Base-by-base conservation (phyloP, 1,140 invertebrate genomes). In the Drosophila novamexicana region DNA sequence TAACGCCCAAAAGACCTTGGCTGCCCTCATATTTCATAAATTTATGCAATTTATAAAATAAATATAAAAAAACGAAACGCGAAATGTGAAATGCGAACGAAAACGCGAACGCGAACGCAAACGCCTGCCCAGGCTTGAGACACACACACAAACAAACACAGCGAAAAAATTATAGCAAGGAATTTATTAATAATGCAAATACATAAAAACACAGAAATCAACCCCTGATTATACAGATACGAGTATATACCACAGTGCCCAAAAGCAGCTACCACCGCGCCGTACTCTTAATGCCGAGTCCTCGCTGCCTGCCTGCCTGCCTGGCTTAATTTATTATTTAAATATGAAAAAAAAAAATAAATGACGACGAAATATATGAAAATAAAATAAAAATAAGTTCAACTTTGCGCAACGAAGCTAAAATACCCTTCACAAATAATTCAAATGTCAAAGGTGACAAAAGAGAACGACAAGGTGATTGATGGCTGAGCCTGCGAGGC, bases 131-230 rank as follows among this genome's bases (percentile, higher is more conserved):
- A 65, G 54, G 79, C 56, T 45, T 29, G 9, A 65, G 39, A 69
- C 47, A 74, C 37, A 62, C 16, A 77, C 34, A 53, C 50, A 53
- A 32, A 36, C 29, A 36, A 0, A 47, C 16, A 22, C 45, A 22
- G 7, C 7, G 7, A 7, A 45, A 83, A 79, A 79, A 81, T 77
- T 77, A 78, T 89, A 76, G 68, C 84, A 89, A 88, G 80, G 77
- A 88, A 88, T 88, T 89, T 88, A 88, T 88, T 88, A 88, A 88
- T 88, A 88, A 88, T 88, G 83, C 83, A 88, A 88, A 88, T 89
- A 88, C 83, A 89, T 80, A 89, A 88, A 89, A 86, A 89, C 84
- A 78, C 79, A 89, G 80, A 80, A 89, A 89, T 89, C 83, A 89
- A 88, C 83, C 83, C 83, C 83, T 89, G 84, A 88, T 89, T 89